Evolutionary conservation across 2,113 vertebrate species (phyloP).

Genomic region (human): DNA sequence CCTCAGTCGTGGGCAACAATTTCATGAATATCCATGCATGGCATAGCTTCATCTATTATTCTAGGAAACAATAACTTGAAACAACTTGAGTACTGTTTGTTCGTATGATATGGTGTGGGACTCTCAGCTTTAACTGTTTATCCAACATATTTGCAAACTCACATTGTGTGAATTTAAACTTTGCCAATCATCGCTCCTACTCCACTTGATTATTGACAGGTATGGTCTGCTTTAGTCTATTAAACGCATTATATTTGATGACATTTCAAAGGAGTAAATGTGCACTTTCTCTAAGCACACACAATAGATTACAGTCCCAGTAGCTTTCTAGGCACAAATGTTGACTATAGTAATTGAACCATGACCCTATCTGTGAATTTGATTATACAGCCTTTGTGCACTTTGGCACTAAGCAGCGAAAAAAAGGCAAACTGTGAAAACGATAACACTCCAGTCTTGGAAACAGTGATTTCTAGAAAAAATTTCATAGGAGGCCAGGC

Average conservation of each 20-base stretch:
- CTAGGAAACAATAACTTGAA: slow-evolving; percentile 38
- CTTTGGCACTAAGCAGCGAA: slow-evolving; percentile 23
- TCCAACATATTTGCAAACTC: slow-evolving; percentile 48
- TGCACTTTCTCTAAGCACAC: slow-evolving; percentile 52
- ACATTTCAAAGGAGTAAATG: slow-evolving; percentile 60
- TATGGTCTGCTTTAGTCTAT: not conserved
- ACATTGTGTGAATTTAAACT: slow-evolving; percentile 47
- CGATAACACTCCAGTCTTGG: not conserved
- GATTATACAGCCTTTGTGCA: slow-evolving; percentile 11
- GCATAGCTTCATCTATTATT: slow-evolving; percentile 42
- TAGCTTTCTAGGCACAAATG: slow-evolving; percentile 23
- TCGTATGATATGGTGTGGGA: not conserved
- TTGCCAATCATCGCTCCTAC: not conserved
- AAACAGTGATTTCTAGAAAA: slow-evolving; percentile 1
- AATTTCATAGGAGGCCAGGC: not conserved
- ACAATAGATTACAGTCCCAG: slow-evolving; percentile 21
- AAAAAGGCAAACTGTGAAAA: not conserved
- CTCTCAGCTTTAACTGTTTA: slow-evolving; percentile 58
- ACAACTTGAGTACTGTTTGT: slow-evolving; percentile 42
- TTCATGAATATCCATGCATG: slow-evolving; percentile 24
- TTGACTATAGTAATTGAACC: slow-evolving; percentile 56
- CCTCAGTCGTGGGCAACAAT: not conserved
- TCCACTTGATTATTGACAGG: slow-evolving; percentile 26
- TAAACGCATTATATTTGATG: slow-evolving; percentile 49
- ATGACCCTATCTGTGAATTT: slow-evolving; percentile 45